A percentile compares a stretch with the other conserved stretches of the same genome.
phyloP scores from a whole-genome alignment of 2,113 vertebrate genomes.

The Dermatemys mawii region DNA sequence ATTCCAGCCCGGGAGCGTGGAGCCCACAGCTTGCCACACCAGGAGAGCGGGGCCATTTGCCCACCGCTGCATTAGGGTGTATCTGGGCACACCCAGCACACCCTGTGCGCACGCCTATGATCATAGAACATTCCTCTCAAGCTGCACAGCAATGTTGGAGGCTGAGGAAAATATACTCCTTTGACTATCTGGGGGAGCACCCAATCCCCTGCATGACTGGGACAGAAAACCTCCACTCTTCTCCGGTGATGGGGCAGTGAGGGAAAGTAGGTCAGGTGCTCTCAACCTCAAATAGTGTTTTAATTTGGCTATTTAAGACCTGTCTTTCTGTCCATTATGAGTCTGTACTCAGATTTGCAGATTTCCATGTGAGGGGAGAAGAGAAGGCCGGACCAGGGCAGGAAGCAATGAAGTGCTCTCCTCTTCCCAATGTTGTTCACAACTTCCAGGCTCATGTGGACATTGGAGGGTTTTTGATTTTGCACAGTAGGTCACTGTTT shows the following conservation, averaged over 20 bases:
- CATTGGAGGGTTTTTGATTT: not conserved
- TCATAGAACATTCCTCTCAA: not conserved
- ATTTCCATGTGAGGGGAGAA: not conserved
- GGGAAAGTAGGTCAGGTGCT: not conserved
- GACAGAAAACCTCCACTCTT: not conserved
- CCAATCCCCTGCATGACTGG: not conserved
- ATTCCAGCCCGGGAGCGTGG: too few relatives aligned
- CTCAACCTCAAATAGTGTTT: not conserved
- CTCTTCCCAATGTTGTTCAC: not conserved
- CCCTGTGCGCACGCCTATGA: too few relatives aligned
- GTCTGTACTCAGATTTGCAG: not conserved
- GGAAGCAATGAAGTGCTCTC: not conserved
- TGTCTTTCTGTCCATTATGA: too few relatives aligned
- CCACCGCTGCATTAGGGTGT: too few relatives aligned
- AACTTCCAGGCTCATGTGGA: not conserved
- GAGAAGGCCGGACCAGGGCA: not conserved
- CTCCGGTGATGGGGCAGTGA: not conserved
- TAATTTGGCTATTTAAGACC: not conserved
- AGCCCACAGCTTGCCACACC: too few relatives aligned
- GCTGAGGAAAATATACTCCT: not conserved
- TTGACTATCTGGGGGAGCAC: not conserved
- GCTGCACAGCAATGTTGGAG: not conserved
- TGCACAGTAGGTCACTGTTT: not conserved
- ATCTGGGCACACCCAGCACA: too few relatives aligned
- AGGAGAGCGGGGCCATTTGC: too few relatives aligned